Conservation (phyloP, 2,113 vertebrate species). For the Dunckerocampus dactyliophorus region DNA sequence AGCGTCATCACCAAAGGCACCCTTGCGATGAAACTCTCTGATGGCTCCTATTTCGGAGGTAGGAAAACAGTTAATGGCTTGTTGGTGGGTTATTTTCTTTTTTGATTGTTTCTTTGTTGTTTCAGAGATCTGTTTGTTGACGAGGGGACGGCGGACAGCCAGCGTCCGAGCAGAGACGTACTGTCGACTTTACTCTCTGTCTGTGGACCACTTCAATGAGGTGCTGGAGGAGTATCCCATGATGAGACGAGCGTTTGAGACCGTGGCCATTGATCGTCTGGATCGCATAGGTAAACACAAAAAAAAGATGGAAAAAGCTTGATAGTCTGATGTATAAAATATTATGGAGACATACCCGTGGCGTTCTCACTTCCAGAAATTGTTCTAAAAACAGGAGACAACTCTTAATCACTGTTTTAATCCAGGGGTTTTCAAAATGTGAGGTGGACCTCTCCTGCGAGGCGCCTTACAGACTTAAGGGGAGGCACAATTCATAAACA, state of each 20-base stretch:
- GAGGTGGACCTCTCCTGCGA: no score
- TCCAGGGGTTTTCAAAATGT: no score
- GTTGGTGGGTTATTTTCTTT: slow-evolving; percentile 1
- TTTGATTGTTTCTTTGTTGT: background rate
- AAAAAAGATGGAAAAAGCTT: background rate
- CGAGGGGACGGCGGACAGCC: slow-evolving; percentile 88
- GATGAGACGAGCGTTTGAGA: slow-evolving; percentile 97
- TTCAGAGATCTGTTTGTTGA: slow-evolving; percentile 93
- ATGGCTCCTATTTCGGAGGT: slow-evolving; percentile 98
- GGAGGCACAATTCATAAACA: no score
- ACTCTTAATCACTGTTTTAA: no score
- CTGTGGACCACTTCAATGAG: slow-evolving; percentile 96
- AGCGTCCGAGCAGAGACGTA: slow-evolving; percentile 93
- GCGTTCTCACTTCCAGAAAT: no score
- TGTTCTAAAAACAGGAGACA: no score
- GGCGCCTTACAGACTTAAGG: no score
- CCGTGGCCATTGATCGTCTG: slow-evolving; percentile 92
- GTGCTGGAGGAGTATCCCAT: slow-evolving; percentile 98
- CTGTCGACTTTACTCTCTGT: slow-evolving; percentile 92
- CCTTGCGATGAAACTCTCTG: slow-evolving; percentile 91
- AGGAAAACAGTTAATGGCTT: slow-evolving; percentile 14
- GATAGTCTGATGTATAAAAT: no score
- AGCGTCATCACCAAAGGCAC: slow-evolving; percentile 89
- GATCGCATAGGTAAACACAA: slow-evolving; percentile 87
- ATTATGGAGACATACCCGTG: no score